Evolutionary conservation across 2,888 invertebrate species (phyloP).

Genomic region (Clivina fossor): DNA sequence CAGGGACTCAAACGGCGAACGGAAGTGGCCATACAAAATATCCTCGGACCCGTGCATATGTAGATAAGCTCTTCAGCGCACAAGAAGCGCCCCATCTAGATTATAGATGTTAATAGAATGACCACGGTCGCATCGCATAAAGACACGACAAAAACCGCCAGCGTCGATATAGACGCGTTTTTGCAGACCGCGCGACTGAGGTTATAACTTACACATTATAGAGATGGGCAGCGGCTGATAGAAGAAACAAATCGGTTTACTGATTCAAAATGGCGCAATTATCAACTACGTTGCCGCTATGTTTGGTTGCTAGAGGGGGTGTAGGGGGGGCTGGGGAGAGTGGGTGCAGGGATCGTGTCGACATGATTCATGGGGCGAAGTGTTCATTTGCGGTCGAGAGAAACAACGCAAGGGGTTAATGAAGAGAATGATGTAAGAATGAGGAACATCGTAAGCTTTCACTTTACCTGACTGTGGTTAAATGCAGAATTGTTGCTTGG

Average conservation of each 20-base stretch:
- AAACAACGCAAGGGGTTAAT: slow-evolving; percentile 14
- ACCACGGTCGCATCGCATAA: slow-evolving; percentile 41
- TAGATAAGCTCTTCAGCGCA: too few species aligned
- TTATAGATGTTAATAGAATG: slow-evolving; percentile 57
- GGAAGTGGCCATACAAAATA: too few species aligned
- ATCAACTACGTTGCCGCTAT: slow-evolving; percentile 18
- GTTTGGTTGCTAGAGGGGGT: slow-evolving; percentile 4
- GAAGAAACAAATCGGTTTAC: slow-evolving; percentile 34
- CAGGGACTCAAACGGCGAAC: too few species aligned
- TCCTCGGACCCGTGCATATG: too few species aligned
- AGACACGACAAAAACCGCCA: slow-evolving; percentile 24
- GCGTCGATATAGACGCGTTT: slow-evolving; percentile 32
- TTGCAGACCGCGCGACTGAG: too few species aligned
- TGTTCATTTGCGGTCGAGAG: slow-evolving; percentile 17
- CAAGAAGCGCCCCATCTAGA: slow-evolving; percentile 55
- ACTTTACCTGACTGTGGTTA: too few species aligned
- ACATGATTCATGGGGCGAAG: slow-evolving; percentile 14
- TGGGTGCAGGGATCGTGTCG: neutral
- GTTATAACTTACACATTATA: slow-evolving; percentile 33
- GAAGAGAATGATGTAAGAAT: slow-evolving; percentile 23
- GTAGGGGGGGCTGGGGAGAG: neutral
- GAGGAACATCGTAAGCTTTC: neutral
- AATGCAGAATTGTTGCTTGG: too few species aligned
- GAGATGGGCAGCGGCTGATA: slow-evolving; percentile 31
- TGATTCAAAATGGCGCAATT: slow-evolving; percentile 34